Evolutionary conservation across 1,140 invertebrate species (phyloP), one percentile per base, ranked within the genome.

Genomic region (Sarcophaga peregrina): DNA sequence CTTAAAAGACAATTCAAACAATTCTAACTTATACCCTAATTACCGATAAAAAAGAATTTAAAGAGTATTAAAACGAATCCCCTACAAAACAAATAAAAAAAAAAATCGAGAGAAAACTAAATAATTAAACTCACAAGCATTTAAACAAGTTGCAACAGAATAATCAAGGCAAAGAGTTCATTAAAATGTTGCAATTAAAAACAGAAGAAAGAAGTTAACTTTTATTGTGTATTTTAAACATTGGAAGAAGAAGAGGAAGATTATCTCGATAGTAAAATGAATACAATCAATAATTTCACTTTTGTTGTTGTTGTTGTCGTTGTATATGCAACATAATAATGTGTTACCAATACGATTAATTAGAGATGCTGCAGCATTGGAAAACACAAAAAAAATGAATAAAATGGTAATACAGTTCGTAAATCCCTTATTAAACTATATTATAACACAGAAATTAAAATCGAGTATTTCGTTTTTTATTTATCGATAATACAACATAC

Each of bases 391-490:
- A 37, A 37, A 8, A 68, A 20, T 20, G 5, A 25, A 58, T n/a
- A 58, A 58, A 20, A 37, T 37, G 1, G 25, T 37, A 37, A 37
- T 37, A 37, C 25, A 25, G 17, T 20, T 25, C n/a, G 17, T 68
- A 68, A 68, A 68, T 68, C n/a, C n/a, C 62, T 20, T 68, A 68
- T 68, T 68, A 68, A 68, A 68, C 62, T 68, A 68, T 8, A 68
- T 68, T 68, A 25, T 9, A 20, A 68, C 2, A 68, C 54, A 58
- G 15, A 13, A n/a, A 20, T 68, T 68, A 68, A n/a, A 15, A n/a
- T 3, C 15, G 0, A 58, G n/a, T 20, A 68, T 20, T 25, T 8
- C 1, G 0, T 58, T 13, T 58, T n/a, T n/a, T 68, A 68, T 68
- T 68, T 68, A 68, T 68, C 62, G 6, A 68, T n/a, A 68, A 20